A percentile compares a stretch with the other conserved stretches of the same genome.
Conservation (phyloP, 2,113 vertebrate genomes). For the Campylomormyrus numenius region DNA sequence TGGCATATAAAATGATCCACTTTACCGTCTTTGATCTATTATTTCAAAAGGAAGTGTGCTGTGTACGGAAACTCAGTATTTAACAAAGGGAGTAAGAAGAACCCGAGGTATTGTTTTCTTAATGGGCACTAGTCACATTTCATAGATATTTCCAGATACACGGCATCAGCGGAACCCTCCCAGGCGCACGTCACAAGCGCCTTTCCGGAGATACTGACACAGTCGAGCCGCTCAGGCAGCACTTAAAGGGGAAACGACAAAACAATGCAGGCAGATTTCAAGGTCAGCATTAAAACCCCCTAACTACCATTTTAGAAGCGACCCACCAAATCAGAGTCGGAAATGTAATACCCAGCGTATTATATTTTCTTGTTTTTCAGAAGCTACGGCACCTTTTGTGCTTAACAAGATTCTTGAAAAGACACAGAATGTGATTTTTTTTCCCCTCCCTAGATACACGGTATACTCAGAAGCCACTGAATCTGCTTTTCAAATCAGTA, state of each 20-base stretch:
- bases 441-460: background rate
- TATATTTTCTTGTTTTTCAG: conserved; percentile 16
- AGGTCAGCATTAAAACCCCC: conserved; percentile 34
- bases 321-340: conserved; percentile 31
- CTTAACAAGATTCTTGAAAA: conserved; percentile 24
- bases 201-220: conserved; percentile 12
- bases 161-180: conserved; percentile 11
- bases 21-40: conserved; percentile 63
- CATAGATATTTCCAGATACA: conserved; percentile 31
- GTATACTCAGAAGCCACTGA: background rate
- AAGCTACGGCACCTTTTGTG: conserved; percentile 20
- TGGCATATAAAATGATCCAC: conserved; percentile 59
- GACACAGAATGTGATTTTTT: conserved; percentile 21
- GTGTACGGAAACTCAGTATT: conserved; percentile 31
- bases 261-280: conserved; percentile 33
- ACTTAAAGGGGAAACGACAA: conserved; percentile 16
- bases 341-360: background rate
- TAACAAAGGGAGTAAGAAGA: background rate
- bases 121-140: conserved; percentile 1
- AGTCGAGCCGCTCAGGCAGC: conserved; percentile 26
- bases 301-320: conserved; percentile 31
- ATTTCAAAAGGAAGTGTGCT: conserved; percentile 47
- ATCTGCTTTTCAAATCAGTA: conserved; percentile 21
- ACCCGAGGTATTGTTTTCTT: conserved; percentile 1
- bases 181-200: background rate